phyloP scores from a whole-genome alignment of 2,888 invertebrate genomes.

The Xylocampa areola region DNA sequence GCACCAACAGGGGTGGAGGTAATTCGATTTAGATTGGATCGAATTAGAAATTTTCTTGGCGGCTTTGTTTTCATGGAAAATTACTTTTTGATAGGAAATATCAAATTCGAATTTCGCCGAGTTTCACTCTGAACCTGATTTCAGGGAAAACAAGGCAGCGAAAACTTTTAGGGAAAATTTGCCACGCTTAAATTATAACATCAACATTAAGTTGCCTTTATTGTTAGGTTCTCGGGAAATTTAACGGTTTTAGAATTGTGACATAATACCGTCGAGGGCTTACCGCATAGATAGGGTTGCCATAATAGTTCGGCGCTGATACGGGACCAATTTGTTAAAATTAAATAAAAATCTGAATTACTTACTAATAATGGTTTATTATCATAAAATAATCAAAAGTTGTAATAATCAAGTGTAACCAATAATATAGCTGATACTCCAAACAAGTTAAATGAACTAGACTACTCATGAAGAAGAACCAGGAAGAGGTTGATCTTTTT shows the following conservation, averaged over 20 bases:
- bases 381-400: too few species aligned
- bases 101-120: slow-evolving; percentile 81
- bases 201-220: slow-evolving; percentile 54
- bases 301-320: too few species aligned
- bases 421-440: too few species aligned
- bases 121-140: slow-evolving; percentile 48
- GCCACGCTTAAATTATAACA: slow-evolving; percentile 52
- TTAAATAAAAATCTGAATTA: too few species aligned
- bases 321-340: too few species aligned
- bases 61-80: slow-evolving; percentile 83
- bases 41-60: slow-evolving; percentile 84
- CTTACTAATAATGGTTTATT: too few species aligned
- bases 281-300: too few species aligned
- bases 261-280: slow-evolving; percentile 67
- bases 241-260: slow-evolving; percentile 65
- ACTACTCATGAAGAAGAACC: too few species aligned
- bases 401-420: too few species aligned
- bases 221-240: slow-evolving; percentile 58
- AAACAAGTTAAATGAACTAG: too few species aligned
- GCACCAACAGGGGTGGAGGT: slow-evolving; percentile 76
- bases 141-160: slow-evolving; percentile 29
- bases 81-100: slow-evolving; percentile 85
- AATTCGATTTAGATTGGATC: slow-evolving; percentile 88
- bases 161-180: slow-evolving; percentile 51
- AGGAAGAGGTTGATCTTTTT: too few species aligned